These are phyloP conservation scores for Tichodroma muraria DNA, from an alignment of 2,113 vertebrate species.

Conservation along the genomic window DNA sequence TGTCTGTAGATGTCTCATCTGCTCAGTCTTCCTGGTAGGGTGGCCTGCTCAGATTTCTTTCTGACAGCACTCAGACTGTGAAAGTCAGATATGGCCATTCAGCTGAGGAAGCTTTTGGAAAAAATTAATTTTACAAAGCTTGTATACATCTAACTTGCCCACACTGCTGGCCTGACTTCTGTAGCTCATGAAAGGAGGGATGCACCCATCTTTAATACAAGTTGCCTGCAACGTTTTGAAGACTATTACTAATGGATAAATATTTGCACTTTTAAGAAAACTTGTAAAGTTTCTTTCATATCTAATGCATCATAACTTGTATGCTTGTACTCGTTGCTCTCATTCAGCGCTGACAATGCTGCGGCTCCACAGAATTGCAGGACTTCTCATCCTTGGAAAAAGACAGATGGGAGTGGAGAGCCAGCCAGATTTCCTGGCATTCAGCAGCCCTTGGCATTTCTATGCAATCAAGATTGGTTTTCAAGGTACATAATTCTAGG, in stretches of 20 bases:
- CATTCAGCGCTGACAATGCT: neutral
- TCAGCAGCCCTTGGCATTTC: neutral
- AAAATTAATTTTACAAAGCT: neutral
- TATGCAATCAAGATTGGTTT: neutral
- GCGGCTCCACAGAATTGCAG: accelerated
- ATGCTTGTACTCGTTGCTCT: neutral
- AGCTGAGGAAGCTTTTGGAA: neutral
- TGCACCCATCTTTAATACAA: neutral
- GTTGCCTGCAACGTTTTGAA: neutral
- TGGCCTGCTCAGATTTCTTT: neutral
- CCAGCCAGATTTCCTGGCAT: neutral
- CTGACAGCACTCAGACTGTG: neutral
- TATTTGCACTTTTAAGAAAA: neutral
- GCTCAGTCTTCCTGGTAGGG: neutral
- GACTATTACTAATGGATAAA: neutral
- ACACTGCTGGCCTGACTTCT: neutral
- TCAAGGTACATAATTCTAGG: neutral
- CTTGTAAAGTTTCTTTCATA: neutral
- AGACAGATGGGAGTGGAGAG: neutral
- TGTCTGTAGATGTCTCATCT: neutral
- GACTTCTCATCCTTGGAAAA: neutral
- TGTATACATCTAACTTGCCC: neutral
- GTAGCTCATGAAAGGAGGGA: neutral
- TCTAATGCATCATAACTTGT: neutral
- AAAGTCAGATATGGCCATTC: neutral